Evolutionary conservation across 2,797 vertebrate genomes (phyloP), one percentile per base, ranked within the genome.

Genomic region (Gadopsis marmoratus): DNA sequence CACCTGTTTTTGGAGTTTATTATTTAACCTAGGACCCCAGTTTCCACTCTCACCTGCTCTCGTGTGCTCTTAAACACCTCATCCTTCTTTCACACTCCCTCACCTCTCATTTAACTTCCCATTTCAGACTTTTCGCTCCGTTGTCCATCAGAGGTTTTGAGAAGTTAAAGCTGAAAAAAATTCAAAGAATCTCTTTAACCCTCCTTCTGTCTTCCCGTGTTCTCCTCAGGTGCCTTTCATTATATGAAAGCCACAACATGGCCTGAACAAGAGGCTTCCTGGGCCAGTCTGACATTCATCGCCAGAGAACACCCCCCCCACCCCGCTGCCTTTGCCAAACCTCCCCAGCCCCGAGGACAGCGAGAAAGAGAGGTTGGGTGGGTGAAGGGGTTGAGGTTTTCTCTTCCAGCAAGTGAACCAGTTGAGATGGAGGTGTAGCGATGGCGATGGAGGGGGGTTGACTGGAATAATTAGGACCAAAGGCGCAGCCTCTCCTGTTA

Each of bases 221-320:
- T 91, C 83, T 94, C 93, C 93, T 89, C 96, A 99, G 98, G 98
- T 99, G 97, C 98, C 97, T 98, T 99, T 98, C 97, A 99, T 99
- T 97, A 98, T 99, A 96, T 99, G 96, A 99, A 97, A 94, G 95
- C 66, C 70, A 94, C 94, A 94, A 95, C 95, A 95, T 95, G 84
- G 95, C 94, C 81, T 95, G 95, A 95, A 93, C 73, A 86, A 91
- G 94, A 96, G 95, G 93, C 94, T 94, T 94, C 83, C 90, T 41
- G 45, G 81, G 82, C 84, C 62, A 69, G 45, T 80, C 86, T 89
- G 87, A 91, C 84, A 85, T 82, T 85, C 87, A 90, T 85, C 74
- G 72, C 86, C 78, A 84, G 82, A 91, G 79, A 86, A 72, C 81
- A 78, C 2, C 37, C 37, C 58, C 37, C 77, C 45, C 45, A 33